Conservation (phyloP, 2,797 vertebrate species). For the Micromesistius poutassou region DNA sequence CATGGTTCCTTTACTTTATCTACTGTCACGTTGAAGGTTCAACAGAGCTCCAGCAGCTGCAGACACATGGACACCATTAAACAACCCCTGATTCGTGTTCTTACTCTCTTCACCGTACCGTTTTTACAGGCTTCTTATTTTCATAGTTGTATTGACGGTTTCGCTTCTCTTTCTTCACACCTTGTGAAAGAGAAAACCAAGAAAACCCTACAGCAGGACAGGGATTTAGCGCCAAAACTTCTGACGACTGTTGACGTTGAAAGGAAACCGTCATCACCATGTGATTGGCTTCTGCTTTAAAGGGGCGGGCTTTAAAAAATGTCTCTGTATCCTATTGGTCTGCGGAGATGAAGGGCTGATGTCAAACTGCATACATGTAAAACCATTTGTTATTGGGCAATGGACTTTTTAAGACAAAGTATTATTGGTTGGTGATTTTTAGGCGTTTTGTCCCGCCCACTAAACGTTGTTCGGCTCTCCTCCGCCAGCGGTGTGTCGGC, state of each 20-base stretch:
- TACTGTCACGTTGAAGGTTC: no score
- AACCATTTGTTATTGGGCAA: constrained; percentile 41
- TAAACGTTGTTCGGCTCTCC: neutral
- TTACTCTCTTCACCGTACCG: no score
- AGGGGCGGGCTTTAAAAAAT: neutral
- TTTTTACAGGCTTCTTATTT: no score
- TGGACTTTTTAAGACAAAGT: neutral
- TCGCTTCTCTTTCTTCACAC: no score
- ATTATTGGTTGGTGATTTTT: constrained; percentile 8
- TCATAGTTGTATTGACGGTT: no score
- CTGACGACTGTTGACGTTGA: neutral
- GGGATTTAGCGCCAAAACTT: neutral
- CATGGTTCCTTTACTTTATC: no score
- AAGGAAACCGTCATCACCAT: neutral
- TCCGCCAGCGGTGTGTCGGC: neutral
- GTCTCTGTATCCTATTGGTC: neutral
- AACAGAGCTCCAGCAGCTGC: no score
- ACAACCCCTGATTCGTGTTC: no score
- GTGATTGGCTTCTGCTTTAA: neutral
- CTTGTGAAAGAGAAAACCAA: no score
- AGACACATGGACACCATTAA: no score
- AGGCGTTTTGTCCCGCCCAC: constrained; percentile 29
- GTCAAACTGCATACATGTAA: constrained; percentile 10
- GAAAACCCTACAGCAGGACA: no score
- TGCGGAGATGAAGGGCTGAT: neutral